phyloP scores from a whole-genome alignment of 2,113 vertebrate genomes.

The Alectura lathami region DNA sequence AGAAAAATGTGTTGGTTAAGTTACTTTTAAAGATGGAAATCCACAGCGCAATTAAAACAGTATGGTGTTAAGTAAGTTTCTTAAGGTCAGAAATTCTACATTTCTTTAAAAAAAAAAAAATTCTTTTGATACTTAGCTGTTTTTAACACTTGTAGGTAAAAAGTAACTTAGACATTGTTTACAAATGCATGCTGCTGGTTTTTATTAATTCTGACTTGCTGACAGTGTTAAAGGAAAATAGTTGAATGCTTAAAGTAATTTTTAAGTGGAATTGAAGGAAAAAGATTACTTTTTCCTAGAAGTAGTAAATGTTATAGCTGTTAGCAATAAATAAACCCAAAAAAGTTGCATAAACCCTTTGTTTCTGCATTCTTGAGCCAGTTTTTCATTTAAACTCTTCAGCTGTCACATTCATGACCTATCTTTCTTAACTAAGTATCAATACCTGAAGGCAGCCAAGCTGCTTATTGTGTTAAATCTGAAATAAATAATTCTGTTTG shows the following conservation, averaged over 20 bases:
- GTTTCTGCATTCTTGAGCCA: background rate
- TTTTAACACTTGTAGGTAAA: background rate
- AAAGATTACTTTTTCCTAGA: no score
- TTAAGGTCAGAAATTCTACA: background rate
- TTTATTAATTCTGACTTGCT: background rate
- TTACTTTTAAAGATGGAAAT: background rate
- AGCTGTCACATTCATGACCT: background rate
- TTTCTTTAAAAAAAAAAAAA: background rate
- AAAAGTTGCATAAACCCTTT: background rate
- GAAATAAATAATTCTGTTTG: background rate
- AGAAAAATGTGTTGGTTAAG: background rate
- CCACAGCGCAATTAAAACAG: background rate
- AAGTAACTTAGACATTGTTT: background rate
- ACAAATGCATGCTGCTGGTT: background rate
- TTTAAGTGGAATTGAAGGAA: background rate
- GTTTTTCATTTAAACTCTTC: background rate
- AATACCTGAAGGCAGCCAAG: background rate
- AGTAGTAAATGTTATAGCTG: background rate
- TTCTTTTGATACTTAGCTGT: background rate
- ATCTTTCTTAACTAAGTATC: background rate
- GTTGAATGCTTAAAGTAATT: background rate
- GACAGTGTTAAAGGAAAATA: background rate
- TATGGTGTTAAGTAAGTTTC: background rate
- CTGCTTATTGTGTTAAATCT: background rate
- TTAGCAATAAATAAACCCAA: background rate